A percentile compares a stretch with the other conserved stretches of the same genome.
Evolutionary conservation across 2,113 vertebrate species (phyloP).

Genomic region (Scatophagus argus): DNA sequence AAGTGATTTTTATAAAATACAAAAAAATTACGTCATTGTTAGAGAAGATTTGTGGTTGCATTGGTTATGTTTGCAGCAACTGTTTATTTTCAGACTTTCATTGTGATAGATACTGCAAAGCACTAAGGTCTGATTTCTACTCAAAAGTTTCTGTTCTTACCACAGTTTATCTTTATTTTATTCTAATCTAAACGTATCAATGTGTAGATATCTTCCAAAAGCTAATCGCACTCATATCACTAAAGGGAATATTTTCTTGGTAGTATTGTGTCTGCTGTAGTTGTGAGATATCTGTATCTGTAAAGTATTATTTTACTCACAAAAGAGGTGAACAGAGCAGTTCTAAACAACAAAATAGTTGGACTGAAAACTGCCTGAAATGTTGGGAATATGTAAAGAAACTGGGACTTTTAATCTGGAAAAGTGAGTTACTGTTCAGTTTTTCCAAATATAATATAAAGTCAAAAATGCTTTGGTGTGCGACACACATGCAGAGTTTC

Average conservation of each 20-base stretch:
- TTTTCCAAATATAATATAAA: too few species aligned
- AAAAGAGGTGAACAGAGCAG: neutral
- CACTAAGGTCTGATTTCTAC: neutral
- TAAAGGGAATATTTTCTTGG: constrained; percentile 1
- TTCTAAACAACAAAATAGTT: neutral
- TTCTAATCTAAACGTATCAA: neutral
- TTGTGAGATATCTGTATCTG: too few species aligned
- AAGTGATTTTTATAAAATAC: neutral
- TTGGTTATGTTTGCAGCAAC: neutral
- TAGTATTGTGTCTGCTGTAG: neutral
- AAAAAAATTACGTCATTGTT: neutral
- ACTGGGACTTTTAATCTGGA: neutral
- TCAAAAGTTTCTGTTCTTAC: neutral
- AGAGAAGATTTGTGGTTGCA: neutral
- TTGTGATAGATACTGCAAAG: neutral
- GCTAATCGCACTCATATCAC: neutral
- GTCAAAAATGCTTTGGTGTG: too few species aligned
- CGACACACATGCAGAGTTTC: too few species aligned
- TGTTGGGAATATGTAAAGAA: neutral
- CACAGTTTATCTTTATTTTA: neutral
- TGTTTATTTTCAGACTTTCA: neutral
- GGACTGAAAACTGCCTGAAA: neutral
- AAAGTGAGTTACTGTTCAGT: neutral
- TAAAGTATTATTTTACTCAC: too few species aligned
- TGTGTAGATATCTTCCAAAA: neutral